These are phyloP conservation scores for Entomyzon cyanotis DNA, from an alignment of 2,113 vertebrate genomes.

Conservation along the genomic window DNA sequence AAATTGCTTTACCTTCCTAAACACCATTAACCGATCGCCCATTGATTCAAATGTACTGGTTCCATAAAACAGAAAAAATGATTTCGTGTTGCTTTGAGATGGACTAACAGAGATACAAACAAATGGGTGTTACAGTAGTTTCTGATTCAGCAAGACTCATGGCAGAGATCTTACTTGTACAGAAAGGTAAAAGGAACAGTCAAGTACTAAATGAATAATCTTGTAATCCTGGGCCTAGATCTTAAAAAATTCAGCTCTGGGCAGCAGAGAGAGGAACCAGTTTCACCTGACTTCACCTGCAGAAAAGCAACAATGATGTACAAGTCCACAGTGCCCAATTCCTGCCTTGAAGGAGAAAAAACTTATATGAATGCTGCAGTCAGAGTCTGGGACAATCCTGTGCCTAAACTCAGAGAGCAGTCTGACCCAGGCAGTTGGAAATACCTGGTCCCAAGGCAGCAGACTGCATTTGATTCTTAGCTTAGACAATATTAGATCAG, in stretches of 20 bases:
- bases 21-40: neutral
- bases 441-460: neutral
- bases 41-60: neutral
- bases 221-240: neutral
- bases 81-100: neutral
- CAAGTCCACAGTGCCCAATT: neutral
- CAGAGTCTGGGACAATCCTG: neutral
- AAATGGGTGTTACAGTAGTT: neutral
- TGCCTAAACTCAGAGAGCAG: neutral
- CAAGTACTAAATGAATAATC: neutral
- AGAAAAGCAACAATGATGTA: neutral
- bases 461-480: neutral
- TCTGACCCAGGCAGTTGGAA: neutral
- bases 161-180: rapidly evolving
- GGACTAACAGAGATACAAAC: neutral
- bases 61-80: neutral
- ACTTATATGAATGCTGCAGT: neutral
- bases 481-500: neutral
- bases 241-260: neutral
- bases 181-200: neutral
- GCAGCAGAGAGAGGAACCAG: neutral
- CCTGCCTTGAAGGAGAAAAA: neutral
- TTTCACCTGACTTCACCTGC: neutral
- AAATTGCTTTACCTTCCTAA: neutral
- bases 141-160: neutral